Percentiles rank a stretch among this genome's conserved stretches.
Conservation (phyloP, 2,888 invertebrate genomes). For the Hipparchia sbordonii region DNA sequence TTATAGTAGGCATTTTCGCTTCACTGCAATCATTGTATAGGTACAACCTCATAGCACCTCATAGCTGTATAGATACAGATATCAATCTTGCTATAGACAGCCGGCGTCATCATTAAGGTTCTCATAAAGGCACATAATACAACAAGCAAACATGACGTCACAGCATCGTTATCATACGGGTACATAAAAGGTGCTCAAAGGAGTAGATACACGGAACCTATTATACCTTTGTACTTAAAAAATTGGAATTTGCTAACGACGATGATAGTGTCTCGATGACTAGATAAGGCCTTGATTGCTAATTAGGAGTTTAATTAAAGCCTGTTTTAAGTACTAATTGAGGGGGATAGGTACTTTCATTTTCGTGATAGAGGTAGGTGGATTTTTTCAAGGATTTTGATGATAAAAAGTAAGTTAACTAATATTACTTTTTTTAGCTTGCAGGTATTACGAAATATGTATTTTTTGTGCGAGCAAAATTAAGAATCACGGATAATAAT, state of each 20-base stretch:
- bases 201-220: not conserved
- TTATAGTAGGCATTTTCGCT: no score
- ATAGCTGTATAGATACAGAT: no score
- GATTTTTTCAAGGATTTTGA: not conserved
- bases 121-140: slow-evolving; percentile 12
- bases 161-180: slow-evolving; percentile 9
- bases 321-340: slow-evolving; percentile 8
- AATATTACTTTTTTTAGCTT: no score
- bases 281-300: slow-evolving; percentile 24
- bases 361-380: not conserved
- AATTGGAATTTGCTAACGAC: slow-evolving; percentile 15
- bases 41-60: no score
- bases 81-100: not conserved
- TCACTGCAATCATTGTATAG: no score
- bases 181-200: slow-evolving; percentile 3
- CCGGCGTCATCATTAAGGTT: slow-evolving; percentile 5
- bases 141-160: slow-evolving; percentile 8
- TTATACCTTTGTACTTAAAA: slow-evolving; percentile 12
- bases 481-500: no score
- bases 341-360: not conserved
- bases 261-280: slow-evolving; percentile 21
- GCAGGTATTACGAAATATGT: no score
- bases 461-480: no score
- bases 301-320: slow-evolving; percentile 37
- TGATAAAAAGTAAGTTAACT: no score